Evolutionary conservation across 2,888 invertebrate species (phyloP).

Genomic region (Pasiphila rectangulata): DNA sequence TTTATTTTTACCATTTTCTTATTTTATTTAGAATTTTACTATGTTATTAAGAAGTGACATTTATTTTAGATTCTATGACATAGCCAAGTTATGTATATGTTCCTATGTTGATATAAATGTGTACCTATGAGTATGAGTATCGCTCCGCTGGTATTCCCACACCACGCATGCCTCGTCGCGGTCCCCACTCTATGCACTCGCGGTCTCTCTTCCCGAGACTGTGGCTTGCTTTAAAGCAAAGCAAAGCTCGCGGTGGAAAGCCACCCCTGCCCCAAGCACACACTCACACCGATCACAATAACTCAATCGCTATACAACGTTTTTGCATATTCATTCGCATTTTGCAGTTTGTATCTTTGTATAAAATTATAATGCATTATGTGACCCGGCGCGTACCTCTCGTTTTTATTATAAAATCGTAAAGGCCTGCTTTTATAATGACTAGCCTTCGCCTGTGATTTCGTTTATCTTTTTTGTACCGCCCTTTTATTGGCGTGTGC

Average conservation of each 20-base stretch:
- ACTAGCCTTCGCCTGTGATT: slow-evolving; percentile 6
- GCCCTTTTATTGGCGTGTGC: background rate
- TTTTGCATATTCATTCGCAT: slow-evolving; percentile 78
- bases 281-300: slow-evolving; percentile 65
- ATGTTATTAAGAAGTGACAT: too few relatives aligned
- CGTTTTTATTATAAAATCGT: slow-evolving; percentile 34
- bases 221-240: too few relatives aligned
- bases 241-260: background rate
- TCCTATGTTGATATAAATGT: too few relatives aligned
- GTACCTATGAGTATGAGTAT: too few relatives aligned
- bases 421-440: slow-evolving; percentile 16
- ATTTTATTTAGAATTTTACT: too few relatives aligned
- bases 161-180: too few relatives aligned
- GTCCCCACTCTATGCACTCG: too few relatives aligned
- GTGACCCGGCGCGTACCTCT: slow-evolving; percentile 48
- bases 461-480: slow-evolving; percentile 4
- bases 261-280: slow-evolving; percentile 40
- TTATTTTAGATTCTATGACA: too few relatives aligned
- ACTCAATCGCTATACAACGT: slow-evolving; percentile 72
- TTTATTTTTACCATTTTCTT: too few relatives aligned
- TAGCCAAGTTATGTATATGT: too few relatives aligned
- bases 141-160: too few relatives aligned
- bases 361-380: slow-evolving; percentile 81
- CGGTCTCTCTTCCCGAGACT: too few relatives aligned
- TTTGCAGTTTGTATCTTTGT: slow-evolving; percentile 77